phyloP scores from a whole-genome alignment of 2,797 vertebrate genomes.

The Myotis planiceps region DNA sequence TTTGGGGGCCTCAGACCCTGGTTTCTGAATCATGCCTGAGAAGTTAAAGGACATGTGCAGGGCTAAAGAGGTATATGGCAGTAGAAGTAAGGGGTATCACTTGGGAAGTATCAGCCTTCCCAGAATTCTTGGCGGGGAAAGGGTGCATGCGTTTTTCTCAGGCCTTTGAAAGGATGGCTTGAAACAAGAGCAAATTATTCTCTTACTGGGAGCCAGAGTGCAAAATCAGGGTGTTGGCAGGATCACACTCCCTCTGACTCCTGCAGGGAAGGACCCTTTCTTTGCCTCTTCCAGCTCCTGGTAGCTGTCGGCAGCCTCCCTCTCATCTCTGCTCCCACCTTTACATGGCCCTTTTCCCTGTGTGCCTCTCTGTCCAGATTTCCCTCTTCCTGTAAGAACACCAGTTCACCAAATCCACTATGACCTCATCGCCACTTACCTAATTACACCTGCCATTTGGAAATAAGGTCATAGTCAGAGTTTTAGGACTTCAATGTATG shows the following conservation, averaged over 20 bases:
- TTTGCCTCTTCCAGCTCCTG: neutral
- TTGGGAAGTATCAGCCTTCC: neutral
- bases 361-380: neutral
- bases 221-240: neutral
- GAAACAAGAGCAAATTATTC: neutral
- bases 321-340: neutral
- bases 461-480: neutral
- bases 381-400: neutral
- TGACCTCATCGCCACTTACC: neutral
- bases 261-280: neutral
- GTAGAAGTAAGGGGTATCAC: neutral
- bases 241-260: neutral
- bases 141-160: neutral
- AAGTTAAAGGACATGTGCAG: neutral
- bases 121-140: neutral
- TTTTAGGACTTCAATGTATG: neutral
- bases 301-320: neutral
- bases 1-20: neutral
- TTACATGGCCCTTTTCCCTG: neutral
- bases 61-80: neutral
- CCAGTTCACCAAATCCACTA: neutral
- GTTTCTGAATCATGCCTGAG: neutral
- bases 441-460: neutral
- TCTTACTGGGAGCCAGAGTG: neutral
- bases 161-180: neutral